A percentile compares a stretch with the other conserved stretches of the same genome.
Evolutionary conservation across 2,888 invertebrate species (phyloP).

Genomic region (Ceriagrion tenellum): DNA sequence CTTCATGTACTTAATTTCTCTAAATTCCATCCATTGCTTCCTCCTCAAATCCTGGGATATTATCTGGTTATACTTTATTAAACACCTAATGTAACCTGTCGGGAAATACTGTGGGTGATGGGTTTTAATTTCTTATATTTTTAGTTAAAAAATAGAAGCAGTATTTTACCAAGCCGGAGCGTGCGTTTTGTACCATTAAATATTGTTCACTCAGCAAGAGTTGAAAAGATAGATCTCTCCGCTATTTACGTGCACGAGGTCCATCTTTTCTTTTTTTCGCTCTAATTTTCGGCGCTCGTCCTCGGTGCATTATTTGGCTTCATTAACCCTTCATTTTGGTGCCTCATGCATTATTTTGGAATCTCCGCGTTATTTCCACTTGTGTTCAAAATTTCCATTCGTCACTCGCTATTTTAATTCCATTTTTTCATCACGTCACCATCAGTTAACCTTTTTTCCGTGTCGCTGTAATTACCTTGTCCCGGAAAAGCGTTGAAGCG

Average conservation of each 20-base stretch:
- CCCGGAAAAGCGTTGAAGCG: background rate
- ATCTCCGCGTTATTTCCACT: slow-evolving; percentile 4
- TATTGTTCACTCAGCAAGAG: background rate
- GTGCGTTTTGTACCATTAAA: background rate
- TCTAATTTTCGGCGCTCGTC: background rate
- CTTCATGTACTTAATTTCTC: too few relatives aligned
- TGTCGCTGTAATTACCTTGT: background rate
- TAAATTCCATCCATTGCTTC: background rate
- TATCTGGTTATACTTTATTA: background rate
- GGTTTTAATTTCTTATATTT: background rate
- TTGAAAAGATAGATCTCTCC: background rate
- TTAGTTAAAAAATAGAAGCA: background rate
- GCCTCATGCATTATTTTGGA: background rate
- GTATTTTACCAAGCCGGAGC: background rate
- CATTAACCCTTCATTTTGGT: slow-evolving; percentile 35
- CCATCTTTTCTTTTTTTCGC: background rate
- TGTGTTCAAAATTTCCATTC: background rate
- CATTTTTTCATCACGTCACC: slow-evolving; percentile 27
- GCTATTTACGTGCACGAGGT: background rate
- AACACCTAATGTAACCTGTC: background rate
- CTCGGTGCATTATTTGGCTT: slow-evolving; percentile 25
- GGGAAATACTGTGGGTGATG: background rate
- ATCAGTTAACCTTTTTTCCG: background rate
- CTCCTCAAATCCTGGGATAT: background rate
- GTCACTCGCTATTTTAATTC: background rate